A percentile compares a stretch with the other conserved stretches of the same genome.
Evolutionary conservation across 2,888 invertebrate species (phyloP).

Genomic region (Drosophila borealis): DNA sequence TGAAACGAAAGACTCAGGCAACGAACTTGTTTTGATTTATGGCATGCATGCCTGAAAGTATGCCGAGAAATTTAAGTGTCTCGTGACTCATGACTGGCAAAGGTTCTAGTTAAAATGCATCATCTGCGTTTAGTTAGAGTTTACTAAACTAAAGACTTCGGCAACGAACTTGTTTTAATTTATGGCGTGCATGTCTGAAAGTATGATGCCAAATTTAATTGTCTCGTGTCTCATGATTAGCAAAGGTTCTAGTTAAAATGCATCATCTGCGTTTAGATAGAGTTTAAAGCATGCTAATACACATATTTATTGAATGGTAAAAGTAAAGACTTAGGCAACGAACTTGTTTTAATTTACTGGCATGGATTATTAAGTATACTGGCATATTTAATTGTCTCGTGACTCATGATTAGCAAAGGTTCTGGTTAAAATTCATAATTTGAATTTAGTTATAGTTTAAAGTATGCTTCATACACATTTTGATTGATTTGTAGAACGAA

Average conservation of each 20-base stretch:
- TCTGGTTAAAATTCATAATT: too few species aligned
- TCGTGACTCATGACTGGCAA: too few species aligned
- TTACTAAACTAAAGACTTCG: conserved; percentile 57
- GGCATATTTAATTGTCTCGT: too few species aligned
- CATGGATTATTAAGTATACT: conserved; percentile 28
- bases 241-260: too few species aligned
- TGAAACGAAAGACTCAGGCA: conserved; percentile 61
- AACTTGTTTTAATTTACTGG: conserved; percentile 29
- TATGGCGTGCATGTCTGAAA: conserved; percentile 15
- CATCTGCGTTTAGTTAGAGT: too few species aligned
- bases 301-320: neutral
- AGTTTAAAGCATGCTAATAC: too few species aligned
- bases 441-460: too few species aligned
- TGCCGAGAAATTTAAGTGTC: neutral
- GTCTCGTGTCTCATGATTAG: too few species aligned
- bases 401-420: too few species aligned
- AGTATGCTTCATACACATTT: too few species aligned
- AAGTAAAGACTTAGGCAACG: conserved; percentile 67
- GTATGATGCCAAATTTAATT: conserved; percentile 16
- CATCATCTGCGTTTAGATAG: too few species aligned
- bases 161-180: conserved; percentile 53
- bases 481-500: conserved; percentile 27
- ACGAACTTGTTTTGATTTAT: conserved; percentile 44
- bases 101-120: too few species aligned
- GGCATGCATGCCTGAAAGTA: conserved; percentile 30